Percentiles rank a stretch among this genome's conserved stretches.
Conservation (phyloP, 1,140 invertebrate genomes). For the Scaptomyza pallida region DNA sequence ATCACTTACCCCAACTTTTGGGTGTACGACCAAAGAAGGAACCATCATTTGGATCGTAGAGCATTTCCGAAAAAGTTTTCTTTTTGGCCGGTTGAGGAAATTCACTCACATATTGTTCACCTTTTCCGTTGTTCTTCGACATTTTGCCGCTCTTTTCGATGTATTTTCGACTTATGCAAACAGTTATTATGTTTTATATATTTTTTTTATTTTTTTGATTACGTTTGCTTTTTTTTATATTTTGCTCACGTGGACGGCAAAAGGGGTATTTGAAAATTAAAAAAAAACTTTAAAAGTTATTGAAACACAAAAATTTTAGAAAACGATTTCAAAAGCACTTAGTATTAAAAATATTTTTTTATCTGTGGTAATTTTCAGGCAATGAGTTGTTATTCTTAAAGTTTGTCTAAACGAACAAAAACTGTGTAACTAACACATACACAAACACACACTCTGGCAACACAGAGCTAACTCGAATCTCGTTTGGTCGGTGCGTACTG, state of each 20-base stretch:
- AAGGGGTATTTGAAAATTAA: conserved; percentile 14
- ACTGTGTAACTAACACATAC: conserved; percentile 34
- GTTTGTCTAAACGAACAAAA: conserved; percentile 6
- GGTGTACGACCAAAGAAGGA: conserved; percentile 89
- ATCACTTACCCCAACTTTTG: conserved; percentile 90
- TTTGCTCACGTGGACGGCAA: conserved; percentile 62
- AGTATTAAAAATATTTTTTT: not conserved
- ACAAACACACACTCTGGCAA: conserved; percentile 32
- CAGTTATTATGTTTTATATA: conserved; percentile 23
- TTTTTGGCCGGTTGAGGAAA: conserved; percentile 85
- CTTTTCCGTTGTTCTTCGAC: conserved; percentile 78
- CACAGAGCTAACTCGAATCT: conserved; percentile 26
- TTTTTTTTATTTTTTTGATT: conserved; percentile 21
- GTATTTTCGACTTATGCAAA: conserved; percentile 20
- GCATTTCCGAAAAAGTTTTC: conserved; percentile 85
- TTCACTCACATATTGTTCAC: conserved; percentile 83
- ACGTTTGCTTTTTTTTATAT: conserved; percentile 19
- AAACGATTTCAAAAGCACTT: not conserved
- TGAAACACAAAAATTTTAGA: conserved; percentile 7
- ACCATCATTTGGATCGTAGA: conserved; percentile 88
- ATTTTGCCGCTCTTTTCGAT: conserved; percentile 56
- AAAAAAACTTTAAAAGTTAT: too few species aligned
- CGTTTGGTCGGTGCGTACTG: conserved; percentile 35
- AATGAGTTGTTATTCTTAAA: conserved; percentile 22
- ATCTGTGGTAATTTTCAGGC: conserved; percentile 10